Evolutionary conservation across 2,888 invertebrate genomes (phyloP), one percentile per base, ranked within the genome.

Genomic region (Willowsia nigromaculata): DNA sequence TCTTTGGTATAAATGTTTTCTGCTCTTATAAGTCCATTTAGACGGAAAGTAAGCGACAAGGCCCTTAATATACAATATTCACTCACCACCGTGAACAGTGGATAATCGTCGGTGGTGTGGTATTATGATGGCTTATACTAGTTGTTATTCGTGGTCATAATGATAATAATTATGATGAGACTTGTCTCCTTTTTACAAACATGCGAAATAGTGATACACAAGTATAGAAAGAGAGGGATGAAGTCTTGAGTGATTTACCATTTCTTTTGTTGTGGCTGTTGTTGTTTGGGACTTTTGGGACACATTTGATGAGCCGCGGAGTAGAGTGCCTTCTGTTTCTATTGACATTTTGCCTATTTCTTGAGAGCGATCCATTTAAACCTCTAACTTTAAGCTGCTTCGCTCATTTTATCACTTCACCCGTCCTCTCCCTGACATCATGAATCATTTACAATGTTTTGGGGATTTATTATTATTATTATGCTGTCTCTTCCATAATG

Each of bases 221-320:
- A 22, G 33, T 3, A 71, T 1, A 71, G 22, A 71, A 40, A 18
- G 40, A n/a, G 30, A 53, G n/a, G 59, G 56, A 71, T 68, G 71
- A 71, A 71, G 84, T 7, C 11, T 68, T 71, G 89, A 85, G 76
- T 89, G 85, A 89, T 89, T 89, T 85, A 85, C 89, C 81, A 89
- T 74, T 76, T 85, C 85, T 82, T 81, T 81, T 85, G 81, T 85
- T 82, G 78, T 4, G 33, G 78, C 18, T 53, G 27, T 76, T 50
- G 50, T 76, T 76, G 59, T 80, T 40, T 78, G 56, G 30, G 30
- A 53, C 78, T 37, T 56, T 59, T 40, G 56, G 80, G 59, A 56
- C 40, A 59, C 40, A 80, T 80, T 37, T 80, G 50, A 53, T 56
- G 78, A 68, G 50, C 80, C 68, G 65, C 86, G 43, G 76, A 56